phyloP scores from a whole-genome alignment of 2,888 invertebrate species.

The Aporophyla nigra region DNA sequence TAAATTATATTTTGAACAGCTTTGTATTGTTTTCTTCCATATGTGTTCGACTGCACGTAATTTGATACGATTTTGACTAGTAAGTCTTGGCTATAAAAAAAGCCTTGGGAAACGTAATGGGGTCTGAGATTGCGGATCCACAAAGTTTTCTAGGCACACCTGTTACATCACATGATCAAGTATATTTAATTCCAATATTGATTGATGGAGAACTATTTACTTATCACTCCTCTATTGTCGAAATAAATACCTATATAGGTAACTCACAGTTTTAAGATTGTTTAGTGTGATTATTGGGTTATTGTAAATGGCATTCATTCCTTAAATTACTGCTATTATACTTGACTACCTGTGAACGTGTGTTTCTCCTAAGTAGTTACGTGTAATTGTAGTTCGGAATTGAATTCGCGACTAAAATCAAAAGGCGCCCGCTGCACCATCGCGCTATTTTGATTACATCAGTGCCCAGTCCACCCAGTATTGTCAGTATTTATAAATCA shows the following conservation, averaged over 20 bases:
- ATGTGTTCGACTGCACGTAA: not conserved
- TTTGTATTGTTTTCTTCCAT: slow-evolving; percentile 43
- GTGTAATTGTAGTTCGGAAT: not conserved
- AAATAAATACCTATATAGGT: not conserved
- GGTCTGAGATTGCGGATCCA: no score
- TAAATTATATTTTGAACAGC: slow-evolving; percentile 74
- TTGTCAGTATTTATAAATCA: not conserved
- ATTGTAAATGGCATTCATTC: not conserved
- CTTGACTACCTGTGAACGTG: no score
- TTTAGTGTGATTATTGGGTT: not conserved
- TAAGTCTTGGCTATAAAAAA: no score
- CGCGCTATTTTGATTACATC: not conserved
- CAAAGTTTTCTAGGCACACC: no score
- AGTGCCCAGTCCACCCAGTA: not conserved
- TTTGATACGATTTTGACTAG: not conserved
- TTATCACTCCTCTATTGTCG: not conserved
- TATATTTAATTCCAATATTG: not conserved
- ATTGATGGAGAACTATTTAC: slow-evolving; percentile 4
- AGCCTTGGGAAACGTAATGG: no score
- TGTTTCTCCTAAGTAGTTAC: not conserved
- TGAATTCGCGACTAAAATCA: not conserved
- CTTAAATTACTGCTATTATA: no score
- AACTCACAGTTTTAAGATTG: not conserved
- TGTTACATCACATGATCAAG: no score
- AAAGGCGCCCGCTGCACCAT: not conserved